These are phyloP conservation scores for Numenius arquata DNA, from an alignment of 2,113 vertebrate species.

Conservation along the genomic window DNA sequence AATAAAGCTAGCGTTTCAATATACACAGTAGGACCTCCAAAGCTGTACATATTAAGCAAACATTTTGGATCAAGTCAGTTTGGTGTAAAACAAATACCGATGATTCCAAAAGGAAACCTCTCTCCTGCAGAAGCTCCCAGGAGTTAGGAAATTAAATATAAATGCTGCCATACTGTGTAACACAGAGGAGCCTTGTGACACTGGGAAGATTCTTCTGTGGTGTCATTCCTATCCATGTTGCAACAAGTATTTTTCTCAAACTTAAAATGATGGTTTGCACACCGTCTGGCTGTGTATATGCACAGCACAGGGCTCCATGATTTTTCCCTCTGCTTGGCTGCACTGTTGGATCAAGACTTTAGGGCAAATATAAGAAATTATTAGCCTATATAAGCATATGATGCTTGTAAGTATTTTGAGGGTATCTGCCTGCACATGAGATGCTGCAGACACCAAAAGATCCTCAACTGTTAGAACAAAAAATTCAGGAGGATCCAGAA, in stretches of 20 bases:
- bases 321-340: background rate
- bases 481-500: background rate
- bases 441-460: background rate
- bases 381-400: background rate
- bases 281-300: background rate
- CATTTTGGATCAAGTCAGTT: constrained; percentile 38
- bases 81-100: constrained; percentile 48
- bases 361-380: background rate
- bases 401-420: background rate
- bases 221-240: background rate
- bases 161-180: background rate
- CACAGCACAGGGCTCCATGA: rapidly evolving
- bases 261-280: background rate
- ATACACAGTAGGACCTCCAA: constrained; percentile 8
- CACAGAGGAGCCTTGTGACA: background rate
- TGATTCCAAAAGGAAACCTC: constrained; percentile 4
- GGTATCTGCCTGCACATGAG: background rate
- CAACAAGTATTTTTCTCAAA: background rate
- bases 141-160: background rate
- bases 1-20: background rate
- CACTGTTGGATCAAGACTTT: background rate
- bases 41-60: constrained; percentile 41
- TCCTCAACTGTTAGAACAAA: background rate
- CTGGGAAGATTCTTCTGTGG: background rate
- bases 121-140: background rate